These are phyloP conservation scores for Okamejei kenojei DNA, from an alignment of 2,797 vertebrate genomes.

Conservation along the genomic window DNA sequence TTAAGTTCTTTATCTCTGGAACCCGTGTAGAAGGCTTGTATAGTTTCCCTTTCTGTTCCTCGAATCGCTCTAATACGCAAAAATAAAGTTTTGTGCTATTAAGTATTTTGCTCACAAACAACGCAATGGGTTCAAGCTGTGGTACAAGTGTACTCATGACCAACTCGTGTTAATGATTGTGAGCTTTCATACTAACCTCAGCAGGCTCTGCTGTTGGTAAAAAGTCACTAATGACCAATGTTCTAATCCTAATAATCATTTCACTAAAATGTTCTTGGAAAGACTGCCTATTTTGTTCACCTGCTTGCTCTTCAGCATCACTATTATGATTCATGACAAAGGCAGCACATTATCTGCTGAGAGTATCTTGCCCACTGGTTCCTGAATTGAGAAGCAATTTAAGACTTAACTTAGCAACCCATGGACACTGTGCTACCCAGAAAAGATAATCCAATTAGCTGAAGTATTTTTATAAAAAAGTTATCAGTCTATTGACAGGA, in stretches of 20 bases:
- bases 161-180: background rate
- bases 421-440: background rate
- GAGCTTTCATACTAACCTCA: background rate
- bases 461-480: background rate
- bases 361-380: too few relatives aligned
- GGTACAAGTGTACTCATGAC: background rate
- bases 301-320: background rate
- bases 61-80: conserved; percentile 44
- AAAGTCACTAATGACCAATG: background rate
- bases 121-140: background rate
- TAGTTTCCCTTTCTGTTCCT: conserved; percentile 91
- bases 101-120: background rate
- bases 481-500: background rate
- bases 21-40: conserved; percentile 93
- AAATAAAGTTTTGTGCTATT: conserved; percentile 9
- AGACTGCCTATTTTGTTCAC: background rate
- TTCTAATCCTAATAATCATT: background rate
- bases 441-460: background rate
- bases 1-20: conserved; percentile 70
- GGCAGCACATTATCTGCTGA: background rate
- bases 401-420: background rate
- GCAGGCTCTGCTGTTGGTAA: conserved; percentile 9
- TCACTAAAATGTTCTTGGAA: background rate
- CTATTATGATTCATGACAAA: background rate
- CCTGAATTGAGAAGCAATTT: background rate